Percentiles rank a stretch among this genome's conserved stretches.
Evolutionary conservation across 30 jellyfish, hydroid and myxozoan species (phyloP).

Genomic region (Turritopsis rubra): DNA sequence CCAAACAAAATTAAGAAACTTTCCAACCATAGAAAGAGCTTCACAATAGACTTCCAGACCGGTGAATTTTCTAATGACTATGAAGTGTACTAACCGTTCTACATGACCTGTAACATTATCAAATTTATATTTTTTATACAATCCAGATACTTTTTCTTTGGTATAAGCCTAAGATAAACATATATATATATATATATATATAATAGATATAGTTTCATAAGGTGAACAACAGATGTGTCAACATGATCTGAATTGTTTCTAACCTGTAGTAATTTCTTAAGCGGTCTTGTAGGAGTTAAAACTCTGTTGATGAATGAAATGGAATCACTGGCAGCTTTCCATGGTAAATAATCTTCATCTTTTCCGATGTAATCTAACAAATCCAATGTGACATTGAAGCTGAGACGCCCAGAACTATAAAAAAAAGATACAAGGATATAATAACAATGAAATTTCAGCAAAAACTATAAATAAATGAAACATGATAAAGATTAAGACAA

Average conservation of each 20-base stretch:
- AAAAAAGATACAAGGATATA: too few relatives aligned
- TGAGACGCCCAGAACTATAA: constrained; percentile 42
- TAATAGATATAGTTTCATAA: neutral
- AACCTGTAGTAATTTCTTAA: neutral
- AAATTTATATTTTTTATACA: neutral
- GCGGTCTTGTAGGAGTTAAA: constrained; percentile 24
- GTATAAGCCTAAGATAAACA: too few relatives aligned
- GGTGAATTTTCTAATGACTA: too few relatives aligned
- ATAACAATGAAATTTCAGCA: neutral
- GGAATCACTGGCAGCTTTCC: constrained; percentile 65
- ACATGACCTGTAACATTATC: neutral
- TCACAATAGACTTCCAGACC: too few relatives aligned
- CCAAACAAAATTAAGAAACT: too few relatives aligned
- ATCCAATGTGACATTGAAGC: constrained; percentile 41
- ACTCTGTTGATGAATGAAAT: constrained; percentile 24
- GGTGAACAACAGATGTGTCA: neutral
- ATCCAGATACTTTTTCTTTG: neutral
- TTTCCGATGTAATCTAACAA: constrained; percentile 55
- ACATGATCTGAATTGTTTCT: too few relatives aligned
- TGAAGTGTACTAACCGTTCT: neutral
- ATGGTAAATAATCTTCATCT: constrained; percentile 65
- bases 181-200: too few relatives aligned
- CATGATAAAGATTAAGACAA: neutral
- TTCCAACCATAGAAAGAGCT: too few relatives aligned
- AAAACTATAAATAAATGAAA: neutral